Percentiles rank a stretch among this genome's conserved stretches.
Conservation (phyloP, 2,113 vertebrate species). For the Lophochroa leadbeateri region DNA sequence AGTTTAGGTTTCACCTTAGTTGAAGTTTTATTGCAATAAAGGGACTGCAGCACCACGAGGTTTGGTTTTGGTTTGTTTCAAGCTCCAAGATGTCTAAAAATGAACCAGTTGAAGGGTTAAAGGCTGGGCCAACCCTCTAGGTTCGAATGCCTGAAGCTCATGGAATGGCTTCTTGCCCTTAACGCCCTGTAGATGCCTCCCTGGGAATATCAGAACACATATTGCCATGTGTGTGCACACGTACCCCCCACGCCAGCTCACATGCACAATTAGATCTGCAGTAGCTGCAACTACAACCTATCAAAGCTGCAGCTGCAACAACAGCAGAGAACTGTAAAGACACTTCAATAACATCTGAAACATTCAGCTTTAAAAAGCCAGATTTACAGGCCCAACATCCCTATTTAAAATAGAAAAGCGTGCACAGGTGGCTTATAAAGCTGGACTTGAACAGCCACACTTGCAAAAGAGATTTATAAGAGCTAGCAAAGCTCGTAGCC, state of each 20-base stretch:
- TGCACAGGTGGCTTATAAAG: conserved; percentile 43
- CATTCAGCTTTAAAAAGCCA: background rate
- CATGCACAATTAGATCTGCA: rapidly evolving
- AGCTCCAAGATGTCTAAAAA: background rate
- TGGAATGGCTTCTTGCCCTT: background rate
- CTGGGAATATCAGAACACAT: rapidly evolving
- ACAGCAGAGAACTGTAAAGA: background rate
- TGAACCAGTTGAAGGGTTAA: rapidly evolving
- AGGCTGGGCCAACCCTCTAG: background rate
- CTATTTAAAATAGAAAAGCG: background rate
- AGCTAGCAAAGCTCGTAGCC: background rate
- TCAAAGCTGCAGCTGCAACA: conserved; percentile 11
- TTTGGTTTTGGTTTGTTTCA: background rate
- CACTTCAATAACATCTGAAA: background rate
- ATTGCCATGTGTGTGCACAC: rapidly evolving
- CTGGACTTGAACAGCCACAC: background rate
- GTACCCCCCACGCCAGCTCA: background rate
- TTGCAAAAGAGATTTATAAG: background rate
- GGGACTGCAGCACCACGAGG: background rate
- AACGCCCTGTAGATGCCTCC: background rate
- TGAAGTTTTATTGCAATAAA: background rate
- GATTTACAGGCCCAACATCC: background rate
- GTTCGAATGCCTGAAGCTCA: rapidly evolving
- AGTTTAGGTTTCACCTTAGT: background rate
- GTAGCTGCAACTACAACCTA: background rate